Percentiles rank a stretch among this genome's conserved stretches.
Evolutionary conservation across 2,113 vertebrate genomes (phyloP).

Genomic region (Alouatta palliata): DNA sequence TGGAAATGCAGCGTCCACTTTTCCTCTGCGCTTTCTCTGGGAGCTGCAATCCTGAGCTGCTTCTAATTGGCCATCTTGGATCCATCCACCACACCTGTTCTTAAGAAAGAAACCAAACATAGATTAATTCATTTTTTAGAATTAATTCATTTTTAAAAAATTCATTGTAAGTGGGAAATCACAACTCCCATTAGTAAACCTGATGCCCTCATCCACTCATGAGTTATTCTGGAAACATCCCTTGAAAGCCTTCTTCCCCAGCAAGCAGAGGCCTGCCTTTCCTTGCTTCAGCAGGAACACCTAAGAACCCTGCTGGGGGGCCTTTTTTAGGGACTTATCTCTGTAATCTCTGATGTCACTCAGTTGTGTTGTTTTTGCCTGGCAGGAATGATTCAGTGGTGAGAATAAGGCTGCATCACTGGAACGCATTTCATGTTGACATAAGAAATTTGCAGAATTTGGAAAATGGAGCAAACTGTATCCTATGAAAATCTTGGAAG

Average conservation of each 20-base stretch:
- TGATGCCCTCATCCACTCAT: not conserved
- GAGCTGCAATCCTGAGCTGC: no score
- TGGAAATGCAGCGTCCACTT: no score
- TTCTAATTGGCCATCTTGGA: no score
- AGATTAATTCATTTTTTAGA: conserved; percentile 37
- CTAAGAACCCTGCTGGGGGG: not conserved
- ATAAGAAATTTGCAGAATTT: not conserved
- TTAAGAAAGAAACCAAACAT: conserved; percentile 57
- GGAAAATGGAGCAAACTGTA: not conserved
- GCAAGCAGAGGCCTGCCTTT: not conserved
- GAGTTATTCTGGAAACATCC: conserved; percentile 6
- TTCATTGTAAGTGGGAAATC: not conserved
- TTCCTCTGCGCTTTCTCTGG: no score
- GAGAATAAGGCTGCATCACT: not conserved
- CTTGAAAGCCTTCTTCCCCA: not conserved
- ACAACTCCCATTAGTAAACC: conserved; percentile 37
- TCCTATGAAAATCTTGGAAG: not conserved
- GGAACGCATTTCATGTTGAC: not conserved
- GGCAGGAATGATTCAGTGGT: not conserved
- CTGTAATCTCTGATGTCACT: not conserved
- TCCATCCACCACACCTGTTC: not conserved
- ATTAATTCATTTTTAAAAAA: not conserved
- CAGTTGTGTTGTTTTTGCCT: not conserved
- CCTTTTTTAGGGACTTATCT: not conserved
- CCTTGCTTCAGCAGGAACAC: not conserved